Conservation (phyloP, 1,140 invertebrate species). For the Drosophila seguyi region DNA sequence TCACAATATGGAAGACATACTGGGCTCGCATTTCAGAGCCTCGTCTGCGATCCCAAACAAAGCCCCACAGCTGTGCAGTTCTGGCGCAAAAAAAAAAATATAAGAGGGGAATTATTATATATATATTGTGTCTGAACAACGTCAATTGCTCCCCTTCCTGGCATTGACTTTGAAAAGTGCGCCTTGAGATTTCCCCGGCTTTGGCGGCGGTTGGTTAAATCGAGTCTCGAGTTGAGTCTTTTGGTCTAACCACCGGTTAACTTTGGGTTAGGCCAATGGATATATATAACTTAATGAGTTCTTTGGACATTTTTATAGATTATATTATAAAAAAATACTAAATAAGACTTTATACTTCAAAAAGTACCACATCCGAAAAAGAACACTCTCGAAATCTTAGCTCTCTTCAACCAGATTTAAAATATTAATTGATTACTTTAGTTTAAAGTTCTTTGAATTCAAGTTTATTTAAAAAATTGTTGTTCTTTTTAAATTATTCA, state of each 20-base stretch:
- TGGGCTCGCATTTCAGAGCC: slow-evolving; percentile 6
- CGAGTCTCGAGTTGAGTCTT: not conserved
- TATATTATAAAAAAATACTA: too few relatives aligned
- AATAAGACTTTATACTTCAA: too few relatives aligned
- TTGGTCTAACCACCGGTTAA: slow-evolving; percentile 1
- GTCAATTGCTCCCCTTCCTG: slow-evolving; percentile 53
- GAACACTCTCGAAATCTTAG: too few relatives aligned
- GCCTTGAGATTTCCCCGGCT: slow-evolving; percentile 32
- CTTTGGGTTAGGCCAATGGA: not conserved
- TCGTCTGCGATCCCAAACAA: slow-evolving; percentile 30
- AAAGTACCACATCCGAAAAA: too few relatives aligned
- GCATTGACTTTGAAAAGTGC: slow-evolving; percentile 74
- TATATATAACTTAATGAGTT: too few relatives aligned
- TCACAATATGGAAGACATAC: slow-evolving; percentile 34
- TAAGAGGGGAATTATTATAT: slow-evolving; percentile 15
- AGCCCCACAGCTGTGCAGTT: slow-evolving; percentile 50
- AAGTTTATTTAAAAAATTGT: not conserved
- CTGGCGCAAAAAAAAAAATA: not conserved
- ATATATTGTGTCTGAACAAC: slow-evolving; percentile 31
- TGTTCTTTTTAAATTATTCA: not conserved
- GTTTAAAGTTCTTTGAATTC: not conserved
- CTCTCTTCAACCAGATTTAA: too few relatives aligned
- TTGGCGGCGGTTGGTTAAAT: not conserved
- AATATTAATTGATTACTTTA: not conserved
- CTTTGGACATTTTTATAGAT: not conserved